These are phyloP conservation scores for Epinotia nisella DNA, from an alignment of 2,888 invertebrate genomes.

Conservation along the genomic window DNA sequence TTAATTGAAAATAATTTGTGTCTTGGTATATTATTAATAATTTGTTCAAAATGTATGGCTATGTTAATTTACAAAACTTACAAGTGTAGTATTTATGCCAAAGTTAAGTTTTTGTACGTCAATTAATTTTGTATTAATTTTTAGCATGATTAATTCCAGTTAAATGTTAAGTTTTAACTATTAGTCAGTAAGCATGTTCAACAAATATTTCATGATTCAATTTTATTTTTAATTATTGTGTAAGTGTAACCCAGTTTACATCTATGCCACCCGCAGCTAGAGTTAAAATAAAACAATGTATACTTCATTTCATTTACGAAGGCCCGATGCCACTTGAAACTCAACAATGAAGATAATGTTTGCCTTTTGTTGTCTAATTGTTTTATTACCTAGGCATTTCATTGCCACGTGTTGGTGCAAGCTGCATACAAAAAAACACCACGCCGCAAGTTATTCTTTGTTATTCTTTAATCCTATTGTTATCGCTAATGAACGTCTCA, in stretches of 20 bases:
- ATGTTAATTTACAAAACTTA: slow-evolving; percentile 5
- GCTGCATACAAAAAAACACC: no score
- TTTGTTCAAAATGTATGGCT: slow-evolving; percentile 21
- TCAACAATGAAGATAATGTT: no score
- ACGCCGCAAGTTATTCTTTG: no score
- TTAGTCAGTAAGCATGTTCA: slow-evolving; percentile 34
- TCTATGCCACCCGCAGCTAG: background rate
- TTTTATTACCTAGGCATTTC: no score
- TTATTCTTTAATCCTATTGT: no score
- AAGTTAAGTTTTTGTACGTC: slow-evolving; percentile 41
- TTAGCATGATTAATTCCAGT: slow-evolving; percentile 12
- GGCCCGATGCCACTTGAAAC: no score
- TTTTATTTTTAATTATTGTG: background rate
- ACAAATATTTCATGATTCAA: background rate
- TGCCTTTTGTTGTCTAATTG: no score
- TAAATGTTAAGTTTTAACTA: slow-evolving; percentile 33
- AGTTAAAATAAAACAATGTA: no score
- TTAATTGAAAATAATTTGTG: background rate
- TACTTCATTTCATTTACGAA: no score
- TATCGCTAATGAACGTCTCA: no score
- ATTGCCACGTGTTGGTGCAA: no score
- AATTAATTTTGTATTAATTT: slow-evolving; percentile 31
- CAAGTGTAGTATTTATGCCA: slow-evolving; percentile 24
- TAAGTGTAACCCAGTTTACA: background rate
- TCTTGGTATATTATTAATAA: background rate